Base-by-base conservation (phyloP, 1,140 invertebrate genomes). In the Anoplolepis gracilipes region DNA sequence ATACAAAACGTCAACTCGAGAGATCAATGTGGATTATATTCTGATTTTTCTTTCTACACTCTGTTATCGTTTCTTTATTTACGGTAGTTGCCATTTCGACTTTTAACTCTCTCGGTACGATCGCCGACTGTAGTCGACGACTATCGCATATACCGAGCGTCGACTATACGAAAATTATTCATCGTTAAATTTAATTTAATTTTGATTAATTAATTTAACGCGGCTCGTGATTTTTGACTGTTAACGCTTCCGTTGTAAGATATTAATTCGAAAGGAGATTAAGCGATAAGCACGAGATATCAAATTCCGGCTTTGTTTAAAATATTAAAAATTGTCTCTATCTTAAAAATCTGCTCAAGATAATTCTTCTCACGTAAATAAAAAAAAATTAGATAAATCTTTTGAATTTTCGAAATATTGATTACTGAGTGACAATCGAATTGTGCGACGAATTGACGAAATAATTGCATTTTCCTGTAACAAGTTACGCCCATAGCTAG, bases 401-500 rank as follows among this genome's bases (percentile, higher is more conserved):
- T 61, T 16, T 19, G 3, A 28, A 16, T 46, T 39, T 19, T 19
- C 13, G 22, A 30, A 39, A 19, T 16, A 13, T 59, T 46, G 22
- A 73, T 30, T 22, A 8, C 13, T 53, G 42, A 6, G 19, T 11
- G 19, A 7, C 13, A 42, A n/a, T 57, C 19, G 16, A 72, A 59
- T 49, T 49, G 42, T 30, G 53, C 39, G 53, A 7, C 39, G 28
- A 46, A 70, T 30, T 16, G 4, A 39, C 33, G 33, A 36, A 69
- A 28, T 64, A 39, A 10, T n/a, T 10, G 61, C 42, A 11, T 46
- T 36, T 36, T 33, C 69, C 16, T 1, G 57, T 19, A 84, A 84
- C 16, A 11, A 59, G 39, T 39, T 59, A 62, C 42, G 72, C 30
- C 67, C 28, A 30, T 78, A 64, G 72, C 61, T 28, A 33, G 69